These are phyloP conservation scores for Octopus bimaculoides DNA, from an alignment of 1,140 invertebrate species.

Conservation along the genomic window DNA sequence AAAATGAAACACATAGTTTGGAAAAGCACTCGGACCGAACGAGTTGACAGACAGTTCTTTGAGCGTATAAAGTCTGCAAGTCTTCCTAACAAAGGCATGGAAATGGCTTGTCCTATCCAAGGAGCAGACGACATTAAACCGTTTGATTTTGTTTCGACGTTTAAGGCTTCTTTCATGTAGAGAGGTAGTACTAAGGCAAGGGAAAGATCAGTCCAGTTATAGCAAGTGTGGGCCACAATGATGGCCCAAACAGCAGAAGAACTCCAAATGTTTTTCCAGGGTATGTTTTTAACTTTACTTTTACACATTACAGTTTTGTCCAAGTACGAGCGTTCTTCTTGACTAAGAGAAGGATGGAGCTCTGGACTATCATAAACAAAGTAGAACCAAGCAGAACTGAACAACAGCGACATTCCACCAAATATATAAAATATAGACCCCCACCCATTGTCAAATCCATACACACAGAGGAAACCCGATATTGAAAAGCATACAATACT, in stretches of 20 bases:
- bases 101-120: constrained; percentile 78
- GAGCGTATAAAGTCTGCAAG: constrained; percentile 74
- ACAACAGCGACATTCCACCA: constrained; percentile 22
- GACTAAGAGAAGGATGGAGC: neutral
- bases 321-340: neutral
- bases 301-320: neutral
- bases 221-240: constrained; percentile 21
- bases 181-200: constrained; percentile 22
- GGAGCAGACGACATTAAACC: constrained; percentile 83
- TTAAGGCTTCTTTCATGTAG: constrained; percentile 34
- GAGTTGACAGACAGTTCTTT: constrained; percentile 64
- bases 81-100: constrained; percentile 73
- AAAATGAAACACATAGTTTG: constrained; percentile 15
- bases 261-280: constrained; percentile 73
- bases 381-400: neutral
- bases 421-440: constrained; percentile 46
- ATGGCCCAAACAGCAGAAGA: constrained; percentile 77
- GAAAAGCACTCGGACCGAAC: constrained; percentile 60
- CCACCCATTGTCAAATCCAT: constrained; percentile 45
- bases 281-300: constrained; percentile 24
- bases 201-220: constrained; percentile 30
- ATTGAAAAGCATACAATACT: constrained; percentile 34
- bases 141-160: constrained; percentile 62
- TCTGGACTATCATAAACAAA: neutral
- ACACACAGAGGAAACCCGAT: constrained; percentile 44